Base-by-base conservation (phyloP, 1,140 invertebrate species). In the Proctacanthus coquilletti region DNA sequence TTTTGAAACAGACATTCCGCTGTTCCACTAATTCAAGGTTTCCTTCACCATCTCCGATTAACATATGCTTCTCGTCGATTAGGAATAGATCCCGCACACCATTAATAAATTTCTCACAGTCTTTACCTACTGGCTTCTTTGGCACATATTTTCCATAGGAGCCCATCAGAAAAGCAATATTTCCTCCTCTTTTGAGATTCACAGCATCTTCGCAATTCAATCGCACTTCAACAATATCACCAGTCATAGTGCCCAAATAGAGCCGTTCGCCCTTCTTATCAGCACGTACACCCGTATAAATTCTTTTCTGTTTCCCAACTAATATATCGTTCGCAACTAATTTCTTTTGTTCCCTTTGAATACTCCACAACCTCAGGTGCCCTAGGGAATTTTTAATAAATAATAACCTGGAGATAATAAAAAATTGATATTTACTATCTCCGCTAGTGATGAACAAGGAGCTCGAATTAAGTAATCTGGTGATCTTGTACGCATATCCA, bases 11-110 rank as follows among this genome's bases (percentile, higher is more conserved):
- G 53, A 54, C 48, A 44, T 70, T 68, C 33, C 70, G 65, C 49
- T 77, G 70, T 42, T 75, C 68, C 2, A 82, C 67, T 17, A 81
- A 45, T 40, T 85, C 79, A 0, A 93, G 53, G 0, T 72, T 75
- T 5, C 88, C 87, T 61, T 87, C 77, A 0, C 88, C 88, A 18
- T 78, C 72, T 1, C 87, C 89, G 31, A 88, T 71, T 1, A 92
- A 59, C 9, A 92, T 45, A 41, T 68, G 65, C 0, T 68, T 70
- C 10, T 69, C 62, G 3, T 68, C 58, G 23, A 86, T 53, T 21
- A 86, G 49, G 13, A 70, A 51, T 15, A 89, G 47, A 10, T 72
- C 70, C 17, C 71, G 72, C 0, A 87, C 72, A 5, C 83, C 83
- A 21, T 57, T 57, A 5, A 58, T 45, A 44, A 49, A 61, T n/a